Conservation (phyloP, 2,797 vertebrate genomes). For the Rhinogobio ventralis region DNA sequence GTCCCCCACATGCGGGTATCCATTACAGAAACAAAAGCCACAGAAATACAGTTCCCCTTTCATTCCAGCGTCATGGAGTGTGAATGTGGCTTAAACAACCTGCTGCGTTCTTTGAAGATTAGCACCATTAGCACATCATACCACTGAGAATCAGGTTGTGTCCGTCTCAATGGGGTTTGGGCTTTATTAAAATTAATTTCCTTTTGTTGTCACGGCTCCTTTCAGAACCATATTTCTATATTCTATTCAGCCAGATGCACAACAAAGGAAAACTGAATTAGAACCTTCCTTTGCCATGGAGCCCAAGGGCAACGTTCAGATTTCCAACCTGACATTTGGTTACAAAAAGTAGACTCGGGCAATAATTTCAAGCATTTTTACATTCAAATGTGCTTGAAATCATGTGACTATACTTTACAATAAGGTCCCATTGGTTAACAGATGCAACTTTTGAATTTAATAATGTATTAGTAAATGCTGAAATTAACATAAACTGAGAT, state of each 20-base stretch:
- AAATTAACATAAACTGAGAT: too few species aligned
- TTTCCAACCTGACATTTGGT: conserved; percentile 50
- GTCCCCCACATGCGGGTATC: not conserved
- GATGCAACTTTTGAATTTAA: too few species aligned
- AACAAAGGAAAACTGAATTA: conserved; percentile 74
- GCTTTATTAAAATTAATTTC: conserved; percentile 76
- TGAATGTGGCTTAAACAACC: conserved; percentile 48
- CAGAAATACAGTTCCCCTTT: conserved; percentile 14
- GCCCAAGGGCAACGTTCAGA: conserved; percentile 66
- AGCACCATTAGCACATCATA: conserved; percentile 65
- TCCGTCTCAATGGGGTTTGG: conserved; percentile 71
- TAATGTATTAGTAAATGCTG: too few species aligned
- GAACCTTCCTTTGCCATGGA: conserved; percentile 76
- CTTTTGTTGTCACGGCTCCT: conserved; percentile 70
- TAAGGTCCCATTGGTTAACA: not conserved
- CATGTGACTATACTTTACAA: not conserved
- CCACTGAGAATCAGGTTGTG: conserved; percentile 69
- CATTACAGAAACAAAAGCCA: conserved; percentile 50
- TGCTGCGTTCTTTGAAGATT: conserved; percentile 60
- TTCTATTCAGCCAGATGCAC: conserved; percentile 72
- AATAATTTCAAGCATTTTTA: not conserved
- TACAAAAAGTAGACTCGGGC: not conserved
- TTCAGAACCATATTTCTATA: conserved; percentile 70
- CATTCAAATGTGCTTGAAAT: conserved; percentile 16
- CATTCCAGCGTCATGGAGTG: conserved; percentile 24